Conservation (phyloP, 2,888 invertebrate genomes). For the Chalcosyrphus nemorum region DNA sequence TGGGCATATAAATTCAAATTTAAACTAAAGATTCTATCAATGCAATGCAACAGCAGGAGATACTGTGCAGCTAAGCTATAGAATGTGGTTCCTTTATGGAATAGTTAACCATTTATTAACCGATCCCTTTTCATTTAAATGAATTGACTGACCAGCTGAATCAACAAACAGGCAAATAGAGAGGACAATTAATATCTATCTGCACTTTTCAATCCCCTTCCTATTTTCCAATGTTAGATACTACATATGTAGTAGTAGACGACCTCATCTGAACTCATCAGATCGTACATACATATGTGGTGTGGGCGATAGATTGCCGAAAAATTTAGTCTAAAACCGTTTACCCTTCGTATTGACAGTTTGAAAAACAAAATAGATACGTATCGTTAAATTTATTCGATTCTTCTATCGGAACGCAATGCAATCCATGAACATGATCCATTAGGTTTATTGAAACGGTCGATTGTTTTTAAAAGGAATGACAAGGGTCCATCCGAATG, state of each 20-base stretch:
- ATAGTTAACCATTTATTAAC: slow-evolving; percentile 60
- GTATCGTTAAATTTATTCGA: slow-evolving; percentile 43
- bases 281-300: not conserved
- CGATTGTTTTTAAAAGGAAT: slow-evolving; percentile 30
- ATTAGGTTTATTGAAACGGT: slow-evolving; percentile 60
- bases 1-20: slow-evolving; percentile 53
- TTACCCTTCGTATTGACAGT: slow-evolving; percentile 47
- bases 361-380: slow-evolving; percentile 37
- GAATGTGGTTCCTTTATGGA: slow-evolving; percentile 4
- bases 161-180: slow-evolving; percentile 34
- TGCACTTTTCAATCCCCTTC: slow-evolving; percentile 2
- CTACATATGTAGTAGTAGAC: not conserved
- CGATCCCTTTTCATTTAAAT: slow-evolving; percentile 65
- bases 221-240: slow-evolving; percentile 7
- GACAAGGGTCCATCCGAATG: not conserved
- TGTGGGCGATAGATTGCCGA: slow-evolving; percentile 38
- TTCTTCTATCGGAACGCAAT: slow-evolving; percentile 2
- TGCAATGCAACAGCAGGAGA: slow-evolving; percentile 38
- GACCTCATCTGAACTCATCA: slow-evolving; percentile 28
- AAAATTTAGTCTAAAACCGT: slow-evolving; percentile 7
- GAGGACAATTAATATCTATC: slow-evolving; percentile 62
- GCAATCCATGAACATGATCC: slow-evolving; percentile 54
- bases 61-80: slow-evolving; percentile 35
- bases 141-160: slow-evolving; percentile 66
- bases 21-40: slow-evolving; percentile 54